Evolutionary conservation across 2,888 invertebrate genomes (phyloP).

Genomic region (Orchesellides sinensis): DNA sequence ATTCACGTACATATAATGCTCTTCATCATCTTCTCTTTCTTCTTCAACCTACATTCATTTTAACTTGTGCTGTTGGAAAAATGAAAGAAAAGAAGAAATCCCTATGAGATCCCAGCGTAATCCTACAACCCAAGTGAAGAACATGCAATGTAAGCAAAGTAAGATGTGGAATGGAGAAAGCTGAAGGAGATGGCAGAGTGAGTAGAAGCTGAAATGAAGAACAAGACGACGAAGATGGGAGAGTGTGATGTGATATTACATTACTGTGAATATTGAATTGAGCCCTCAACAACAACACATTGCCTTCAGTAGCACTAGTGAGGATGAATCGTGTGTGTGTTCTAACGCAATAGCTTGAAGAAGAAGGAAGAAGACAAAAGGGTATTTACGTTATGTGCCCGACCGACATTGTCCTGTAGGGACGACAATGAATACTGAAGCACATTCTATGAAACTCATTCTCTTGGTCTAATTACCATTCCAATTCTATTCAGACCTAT

Average conservation of each 20-base stretch:
- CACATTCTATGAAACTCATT: conserved; percentile 42
- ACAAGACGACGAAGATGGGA: background rate
- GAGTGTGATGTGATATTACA: conserved; percentile 23
- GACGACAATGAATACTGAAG: conserved; percentile 36
- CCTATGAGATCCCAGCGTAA: conserved; percentile 61
- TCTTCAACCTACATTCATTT: conserved; percentile 11
- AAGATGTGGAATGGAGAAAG: too few relatives aligned
- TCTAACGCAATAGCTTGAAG: too few relatives aligned
- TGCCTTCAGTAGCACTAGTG: background rate
- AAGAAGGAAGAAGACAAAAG: conserved; percentile 2
- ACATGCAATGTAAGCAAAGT: conserved; percentile 59
- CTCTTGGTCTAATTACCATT: conserved; percentile 56
- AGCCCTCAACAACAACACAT: conserved; percentile 27
- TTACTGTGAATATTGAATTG: conserved; percentile 47
- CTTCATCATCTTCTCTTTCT: background rate
- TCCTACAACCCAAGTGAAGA: conserved; percentile 61
- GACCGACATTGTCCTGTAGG: conserved; percentile 14
- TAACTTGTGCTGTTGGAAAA: conserved; percentile 16
- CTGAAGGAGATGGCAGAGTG: too few relatives aligned
- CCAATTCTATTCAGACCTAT: conserved; percentile 54
- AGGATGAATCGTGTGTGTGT: too few relatives aligned
- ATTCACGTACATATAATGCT: too few relatives aligned
- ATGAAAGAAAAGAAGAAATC: conserved; percentile 59
- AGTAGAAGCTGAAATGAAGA: background rate
- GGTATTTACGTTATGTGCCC: background rate